Percentiles rank a stretch among this genome's conserved stretches.
phyloP scores from a whole-genome alignment of 2,797 vertebrate species.

The Lutjanus argentimaculatus region DNA sequence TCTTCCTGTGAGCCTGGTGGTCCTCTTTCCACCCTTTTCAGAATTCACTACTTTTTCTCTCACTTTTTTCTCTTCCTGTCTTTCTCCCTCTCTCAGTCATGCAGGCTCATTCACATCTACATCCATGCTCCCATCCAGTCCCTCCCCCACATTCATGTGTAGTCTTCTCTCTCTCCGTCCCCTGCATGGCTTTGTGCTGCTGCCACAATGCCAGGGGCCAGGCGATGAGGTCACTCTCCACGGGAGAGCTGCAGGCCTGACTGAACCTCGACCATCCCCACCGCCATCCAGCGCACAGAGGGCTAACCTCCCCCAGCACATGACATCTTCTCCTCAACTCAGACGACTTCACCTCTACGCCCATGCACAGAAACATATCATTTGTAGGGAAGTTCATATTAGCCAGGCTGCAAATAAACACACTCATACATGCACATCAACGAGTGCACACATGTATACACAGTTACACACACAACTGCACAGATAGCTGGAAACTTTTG shows the following conservation, averaged over 20 bases:
- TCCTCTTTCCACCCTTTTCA: constrained; percentile 55
- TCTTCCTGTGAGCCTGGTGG: constrained; percentile 69
- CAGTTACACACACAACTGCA: constrained; percentile 23
- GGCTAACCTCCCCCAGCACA: constrained; percentile 60
- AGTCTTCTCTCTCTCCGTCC: constrained; percentile 67
- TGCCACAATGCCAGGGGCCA: constrained; percentile 83
- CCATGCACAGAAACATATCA: constrained; percentile 9
- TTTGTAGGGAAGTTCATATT: constrained; percentile 36
- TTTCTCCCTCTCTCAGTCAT: constrained; percentile 55
- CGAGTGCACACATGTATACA: constrained; percentile 11
- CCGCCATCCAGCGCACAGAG: constrained; percentile 41
- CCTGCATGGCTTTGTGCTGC: constrained; percentile 81
- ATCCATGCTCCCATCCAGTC: constrained; percentile 61
- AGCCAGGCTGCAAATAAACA: constrained; percentile 29
- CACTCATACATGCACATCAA: constrained; percentile 12
- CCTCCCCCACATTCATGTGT: constrained; percentile 75
- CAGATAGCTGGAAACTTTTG: constrained; percentile 64
- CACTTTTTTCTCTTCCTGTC: constrained; percentile 53
- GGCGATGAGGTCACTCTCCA: constrained; percentile 84
- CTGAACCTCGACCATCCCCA: constrained; percentile 76
- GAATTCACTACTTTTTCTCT: constrained; percentile 44
- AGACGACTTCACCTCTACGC: constrained; percentile 41
- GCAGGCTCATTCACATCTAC: constrained; percentile 67
- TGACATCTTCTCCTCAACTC: constrained; percentile 40
- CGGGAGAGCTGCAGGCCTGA: constrained; percentile 84